A percentile compares a stretch with the other conserved stretches of the same genome.
Conservation (phyloP, 2,113 vertebrate genomes). For the Mormyrus lacerda region DNA sequence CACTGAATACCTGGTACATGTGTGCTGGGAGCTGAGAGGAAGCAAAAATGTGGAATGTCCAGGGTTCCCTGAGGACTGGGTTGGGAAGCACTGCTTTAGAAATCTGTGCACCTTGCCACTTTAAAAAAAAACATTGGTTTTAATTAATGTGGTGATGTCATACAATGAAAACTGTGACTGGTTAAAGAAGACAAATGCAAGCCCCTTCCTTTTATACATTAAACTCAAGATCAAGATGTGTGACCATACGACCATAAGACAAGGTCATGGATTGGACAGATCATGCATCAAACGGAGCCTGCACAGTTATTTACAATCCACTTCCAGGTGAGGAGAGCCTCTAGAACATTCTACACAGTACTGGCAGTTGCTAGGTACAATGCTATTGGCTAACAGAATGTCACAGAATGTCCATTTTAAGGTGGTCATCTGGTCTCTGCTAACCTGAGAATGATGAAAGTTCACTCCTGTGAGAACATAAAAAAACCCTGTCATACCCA, state of each 20-base stretch:
- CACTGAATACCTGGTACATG: too few species aligned
- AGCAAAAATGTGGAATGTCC: too few species aligned
- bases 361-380: neutral
- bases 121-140: neutral
- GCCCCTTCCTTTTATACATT: neutral
- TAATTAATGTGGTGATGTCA: neutral
- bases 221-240: neutral
- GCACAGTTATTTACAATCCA: neutral
- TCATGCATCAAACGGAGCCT: neutral
- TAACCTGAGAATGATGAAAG: neutral
- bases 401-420: neutral
- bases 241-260: neutral
- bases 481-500: neutral
- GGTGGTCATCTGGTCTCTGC: neutral
- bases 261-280: neutral
- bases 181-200: neutral
- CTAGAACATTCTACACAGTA: neutral
- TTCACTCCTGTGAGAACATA: neutral
- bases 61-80: too few species aligned
- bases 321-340: neutral
- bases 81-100: neutral
- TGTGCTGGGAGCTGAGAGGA: too few species aligned
- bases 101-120: neutral
- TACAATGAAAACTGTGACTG: neutral
- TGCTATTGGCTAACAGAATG: neutral